A percentile compares a stretch with the other conserved stretches of the same genome.
These are phyloP conservation scores for Gulo gulo DNA, from an alignment of 2,113 vertebrate genomes.

Conservation along the genomic window DNA sequence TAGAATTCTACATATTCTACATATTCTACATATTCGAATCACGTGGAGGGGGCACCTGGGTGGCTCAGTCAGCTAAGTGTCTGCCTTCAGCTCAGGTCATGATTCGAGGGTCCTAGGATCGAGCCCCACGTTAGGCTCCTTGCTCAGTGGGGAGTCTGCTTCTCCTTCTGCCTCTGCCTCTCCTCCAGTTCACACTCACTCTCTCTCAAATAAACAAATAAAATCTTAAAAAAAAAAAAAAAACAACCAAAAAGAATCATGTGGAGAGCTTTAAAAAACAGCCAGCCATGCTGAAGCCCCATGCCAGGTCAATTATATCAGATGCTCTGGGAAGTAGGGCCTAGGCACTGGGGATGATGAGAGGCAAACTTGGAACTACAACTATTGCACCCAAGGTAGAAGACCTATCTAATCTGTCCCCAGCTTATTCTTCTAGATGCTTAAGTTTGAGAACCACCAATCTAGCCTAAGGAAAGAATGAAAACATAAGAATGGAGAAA, in stretches of 20 bases:
- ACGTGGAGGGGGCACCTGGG: accelerated
- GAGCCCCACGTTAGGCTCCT: not conserved
- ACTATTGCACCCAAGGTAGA: not conserved
- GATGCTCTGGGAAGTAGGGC: not conserved
- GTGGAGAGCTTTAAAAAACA: not conserved
- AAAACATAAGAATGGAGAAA: not conserved
- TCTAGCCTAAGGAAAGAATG: not conserved
- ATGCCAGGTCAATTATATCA: not conserved
- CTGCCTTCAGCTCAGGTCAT: not conserved
- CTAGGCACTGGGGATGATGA: accelerated
- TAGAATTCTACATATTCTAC: not conserved
- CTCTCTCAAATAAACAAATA: not conserved
- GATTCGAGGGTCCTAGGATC: not conserved
- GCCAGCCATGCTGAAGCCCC: not conserved
- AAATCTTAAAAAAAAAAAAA: not conserved
- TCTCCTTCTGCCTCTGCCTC: not conserved
- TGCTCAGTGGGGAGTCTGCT: not conserved
- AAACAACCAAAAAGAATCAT: not conserved
- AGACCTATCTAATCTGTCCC: not conserved
- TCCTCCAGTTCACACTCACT: not conserved
- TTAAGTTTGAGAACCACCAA: not conserved
- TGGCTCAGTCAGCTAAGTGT: not conserved
- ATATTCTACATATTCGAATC: not conserved
- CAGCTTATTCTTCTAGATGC: not conserved
- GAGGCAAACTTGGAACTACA: no score